A percentile compares a stretch with the other conserved stretches of the same genome.
These are phyloP conservation scores for Pachyramphus minor DNA, from an alignment of 2,113 vertebrate species.

Conservation along the genomic window DNA sequence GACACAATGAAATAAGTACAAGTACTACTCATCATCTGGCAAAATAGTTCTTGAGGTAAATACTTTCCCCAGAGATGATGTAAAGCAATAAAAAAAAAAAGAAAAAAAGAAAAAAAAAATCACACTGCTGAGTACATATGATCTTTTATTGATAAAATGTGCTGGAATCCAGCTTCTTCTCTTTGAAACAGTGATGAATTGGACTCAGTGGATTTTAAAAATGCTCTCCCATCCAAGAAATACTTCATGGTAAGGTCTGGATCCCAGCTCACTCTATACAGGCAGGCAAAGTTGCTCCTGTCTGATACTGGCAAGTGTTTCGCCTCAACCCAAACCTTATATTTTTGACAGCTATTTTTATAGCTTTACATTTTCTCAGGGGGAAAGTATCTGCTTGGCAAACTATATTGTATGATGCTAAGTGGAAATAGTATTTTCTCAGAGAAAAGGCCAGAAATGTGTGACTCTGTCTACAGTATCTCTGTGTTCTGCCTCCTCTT, in stretches of 20 bases:
- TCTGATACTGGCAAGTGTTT: not conserved
- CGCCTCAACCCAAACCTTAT: not conserved
- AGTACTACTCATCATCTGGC: slow-evolving; percentile 60
- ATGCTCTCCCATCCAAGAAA: not conserved
- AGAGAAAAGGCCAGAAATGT: not conserved
- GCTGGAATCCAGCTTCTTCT: slow-evolving; percentile 19
- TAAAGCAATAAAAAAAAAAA: slow-evolving; percentile 19
- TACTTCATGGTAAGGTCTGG: not conserved
- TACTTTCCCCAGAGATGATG: slow-evolving; percentile 39
- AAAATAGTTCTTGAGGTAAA: slow-evolving; percentile 56
- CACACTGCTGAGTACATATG: slow-evolving; percentile 33
- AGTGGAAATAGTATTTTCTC: not conserved
- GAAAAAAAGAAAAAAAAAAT: not conserved
- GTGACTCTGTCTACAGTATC: not conserved
- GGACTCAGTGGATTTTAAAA: slow-evolving; percentile 22
- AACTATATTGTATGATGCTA: not conserved
- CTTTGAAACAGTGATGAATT: slow-evolving; percentile 17
- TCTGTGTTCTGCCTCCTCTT: not conserved
- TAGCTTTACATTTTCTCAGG: not conserved
- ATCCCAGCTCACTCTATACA: not conserved
- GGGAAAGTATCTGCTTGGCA: not conserved
- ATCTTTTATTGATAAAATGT: slow-evolving; percentile 61
- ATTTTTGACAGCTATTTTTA: not conserved
- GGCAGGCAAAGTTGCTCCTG: not conserved
- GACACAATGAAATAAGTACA: slow-evolving; percentile 64